Evolutionary conservation across 1,140 invertebrate genomes (phyloP), one percentile per base, ranked within the genome.

Genomic region (Arctopsyche grandis): DNA sequence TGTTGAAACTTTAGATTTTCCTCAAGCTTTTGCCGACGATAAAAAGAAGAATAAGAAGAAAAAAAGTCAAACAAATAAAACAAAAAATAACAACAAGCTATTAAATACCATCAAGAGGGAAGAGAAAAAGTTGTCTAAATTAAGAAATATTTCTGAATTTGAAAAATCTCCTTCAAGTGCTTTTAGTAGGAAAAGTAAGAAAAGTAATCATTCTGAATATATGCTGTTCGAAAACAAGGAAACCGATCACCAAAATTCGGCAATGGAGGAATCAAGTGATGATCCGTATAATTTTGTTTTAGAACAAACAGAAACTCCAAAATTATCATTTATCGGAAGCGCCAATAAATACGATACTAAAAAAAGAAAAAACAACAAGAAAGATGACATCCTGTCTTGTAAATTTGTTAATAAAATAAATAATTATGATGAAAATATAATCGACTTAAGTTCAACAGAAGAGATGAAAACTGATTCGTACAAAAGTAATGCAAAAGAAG

Each of bases 21-120:
- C 5, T 22, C n/a, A 71, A 46, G 4, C 69, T 14, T 10, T 71
- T 16, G 5, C 38, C 16, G 19, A 71, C 9, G 44, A 46, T 21
- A 71, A 71, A 21, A 71, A 71, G 69, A 71, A 46, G 10, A 71
- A 46, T 16, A 71, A 71, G 24, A 71, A 71, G 66, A 60, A 60
- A 21, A 9, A 9, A 60, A 21, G 19, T 60, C 56, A 60, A 9
- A 21, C 1, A 60, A 19, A 19, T 3, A 60, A 38, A 38, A 38
- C 29, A 38, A 38, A 38, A 38, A 38, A 4, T 38, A 38, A 4
- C 1, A 38, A 4, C 29, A 38, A 38, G 29, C 29, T 7, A 7
- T 38, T 7, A 38, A 38, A 38, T 38, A 38, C 7, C 1, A 38
- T 7, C 29, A 38, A 38, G 7, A 38, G 7, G 7, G 29, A 38